A percentile compares a stretch with the other conserved stretches of the same genome.
phyloP scores from a whole-genome alignment of 2,113 vertebrate genomes.

The Neoarius graeffei region DNA sequence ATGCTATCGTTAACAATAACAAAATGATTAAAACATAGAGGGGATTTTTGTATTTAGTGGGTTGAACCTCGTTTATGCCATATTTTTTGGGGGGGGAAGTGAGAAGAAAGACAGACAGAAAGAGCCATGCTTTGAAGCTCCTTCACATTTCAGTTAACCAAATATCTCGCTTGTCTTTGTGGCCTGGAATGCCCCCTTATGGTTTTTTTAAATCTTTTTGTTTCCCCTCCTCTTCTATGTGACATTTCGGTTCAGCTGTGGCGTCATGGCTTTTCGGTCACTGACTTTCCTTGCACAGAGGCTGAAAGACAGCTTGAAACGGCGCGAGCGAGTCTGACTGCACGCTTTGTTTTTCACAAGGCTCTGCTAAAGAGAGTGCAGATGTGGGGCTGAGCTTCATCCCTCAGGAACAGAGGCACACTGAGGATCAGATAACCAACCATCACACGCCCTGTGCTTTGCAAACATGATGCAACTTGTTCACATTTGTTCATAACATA shows the following conservation, averaged over 20 bases:
- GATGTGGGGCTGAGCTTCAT: slow-evolving; percentile 21
- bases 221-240: too few species aligned
- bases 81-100: not conserved
- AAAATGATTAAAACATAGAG: not conserved
- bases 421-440: not conserved
- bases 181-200: not conserved
- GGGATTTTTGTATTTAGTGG: slow-evolving; percentile 28
- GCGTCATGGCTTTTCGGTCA: slow-evolving; percentile 15
- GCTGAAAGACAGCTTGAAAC: not conserved
- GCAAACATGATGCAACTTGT: not conserved
- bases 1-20: slow-evolving; percentile 18
- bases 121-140: slow-evolving; percentile 9
- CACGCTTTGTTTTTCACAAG: slow-evolving; percentile 20
- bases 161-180: slow-evolving; percentile 12
- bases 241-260: not conserved
- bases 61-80: slow-evolving; percentile 2
- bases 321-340: not conserved
- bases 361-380: not conserved
- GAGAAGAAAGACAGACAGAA: not conserved
- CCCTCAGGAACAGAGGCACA: slow-evolving; percentile 18
- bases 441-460: not conserved
- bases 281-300: not conserved
- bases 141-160: slow-evolving; percentile 21
- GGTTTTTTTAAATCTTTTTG: too few species aligned
- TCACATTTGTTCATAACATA: too few species aligned